Base-by-base conservation (phyloP, 2,113 vertebrate genomes). In the Sapayoa aenigma region DNA sequence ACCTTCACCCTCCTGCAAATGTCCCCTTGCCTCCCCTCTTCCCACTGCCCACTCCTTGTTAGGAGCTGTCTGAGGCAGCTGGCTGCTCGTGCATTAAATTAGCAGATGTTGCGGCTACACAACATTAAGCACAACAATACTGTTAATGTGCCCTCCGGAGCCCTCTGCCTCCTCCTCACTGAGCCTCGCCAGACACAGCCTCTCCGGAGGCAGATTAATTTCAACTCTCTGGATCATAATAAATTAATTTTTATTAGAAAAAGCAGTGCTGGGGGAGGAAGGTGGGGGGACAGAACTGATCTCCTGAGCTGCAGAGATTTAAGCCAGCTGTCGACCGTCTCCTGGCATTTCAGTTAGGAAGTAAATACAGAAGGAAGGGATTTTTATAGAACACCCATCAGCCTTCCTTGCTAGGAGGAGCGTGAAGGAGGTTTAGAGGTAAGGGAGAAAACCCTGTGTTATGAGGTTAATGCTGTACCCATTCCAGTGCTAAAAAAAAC, bases 231-330 rank as follows among this genome's bases (percentile, higher is more conserved):
- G 85, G 97, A 98, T 98, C 97, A 97, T 97, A 97, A 97, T 98
- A 98, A 98, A 98, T 98, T 98, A 98, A 98, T 98, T 98, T 98
- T 98, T 98, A 98, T 98, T 98, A 98, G 95, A 89, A 98, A 97
- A 97, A 35, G 62, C 6, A 0, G 20, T 19, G 31, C 2, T 1
- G 27, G 16, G 27, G 22, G 16, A 14, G 17, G 56, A 9, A 4
- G 10, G 20, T 5, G 3, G 23, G 8, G 12, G 24, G 35, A 93
- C 73, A 74, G 93, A 95, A 95, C 96, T 97, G 97, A 97, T 98
- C 97, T 98, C 95, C 96, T 95, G 95, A 95, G 94, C 97, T 95
- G 97, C 96, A 89, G 95, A 50, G 97, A 98, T 96, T 97, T 94
- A 97, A 96, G 92, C 95, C 96, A 97, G 97, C 97, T 97, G 89